Percentiles rank a stretch among this genome's conserved stretches.
Conservation (phyloP, 2,888 invertebrate genomes). For the Phyllotreta striolata region DNA sequence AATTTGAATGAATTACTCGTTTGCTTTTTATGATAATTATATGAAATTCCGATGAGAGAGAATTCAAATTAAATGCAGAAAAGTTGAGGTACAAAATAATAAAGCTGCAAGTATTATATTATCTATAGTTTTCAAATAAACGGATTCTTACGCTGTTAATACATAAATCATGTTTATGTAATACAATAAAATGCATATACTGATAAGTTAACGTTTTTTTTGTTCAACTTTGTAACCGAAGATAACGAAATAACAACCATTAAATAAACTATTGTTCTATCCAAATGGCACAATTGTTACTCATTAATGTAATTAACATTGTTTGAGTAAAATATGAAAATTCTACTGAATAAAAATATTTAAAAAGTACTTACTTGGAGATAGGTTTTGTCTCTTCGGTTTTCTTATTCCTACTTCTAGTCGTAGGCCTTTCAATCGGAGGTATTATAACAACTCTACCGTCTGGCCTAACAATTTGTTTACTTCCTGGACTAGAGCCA, state of each 20-base stretch:
- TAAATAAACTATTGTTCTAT: constrained; percentile 7
- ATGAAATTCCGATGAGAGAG: no score
- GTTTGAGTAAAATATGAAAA: no score
- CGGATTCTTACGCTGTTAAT: background rate
- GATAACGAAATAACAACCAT: constrained; percentile 13
- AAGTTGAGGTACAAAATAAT: no score
- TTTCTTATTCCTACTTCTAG: constrained; percentile 72
- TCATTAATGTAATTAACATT: background rate
- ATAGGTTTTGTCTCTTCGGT: constrained; percentile 41
- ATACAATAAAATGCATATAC: background rate
- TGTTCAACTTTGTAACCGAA: background rate
- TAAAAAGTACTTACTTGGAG: constrained; percentile 48
- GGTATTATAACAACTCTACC: constrained; percentile 81
- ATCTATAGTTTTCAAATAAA: constrained; percentile 1
- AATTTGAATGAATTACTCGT: no score
- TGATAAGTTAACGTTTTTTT: background rate
- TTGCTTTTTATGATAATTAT: no score
- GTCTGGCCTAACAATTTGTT: constrained; percentile 77
- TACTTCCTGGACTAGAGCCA: constrained; percentile 53
- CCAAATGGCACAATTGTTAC: background rate
- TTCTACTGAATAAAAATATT: no score
- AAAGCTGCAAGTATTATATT: no score
- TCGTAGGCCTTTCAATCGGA: constrained; percentile 84
- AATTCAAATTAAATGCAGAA: no score
- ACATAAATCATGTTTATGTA: no score